These are phyloP conservation scores for Dinomys branickii DNA, from an alignment of 2,113 vertebrate species.

Conservation along the genomic window DNA sequence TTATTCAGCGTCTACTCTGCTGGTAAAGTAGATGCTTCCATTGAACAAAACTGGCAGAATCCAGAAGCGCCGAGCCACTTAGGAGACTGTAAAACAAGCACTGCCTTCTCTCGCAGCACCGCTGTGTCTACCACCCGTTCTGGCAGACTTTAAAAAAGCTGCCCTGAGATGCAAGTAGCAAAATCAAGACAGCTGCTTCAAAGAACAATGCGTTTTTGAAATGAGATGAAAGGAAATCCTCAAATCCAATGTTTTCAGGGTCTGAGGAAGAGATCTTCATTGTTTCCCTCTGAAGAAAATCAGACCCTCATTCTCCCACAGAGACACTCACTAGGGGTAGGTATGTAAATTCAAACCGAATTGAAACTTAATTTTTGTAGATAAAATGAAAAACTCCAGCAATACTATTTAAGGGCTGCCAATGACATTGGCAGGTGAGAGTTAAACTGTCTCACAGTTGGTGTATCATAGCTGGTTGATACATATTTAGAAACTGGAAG, in stretches of 20 bases:
- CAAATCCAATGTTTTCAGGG: neutral
- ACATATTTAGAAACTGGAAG: neutral
- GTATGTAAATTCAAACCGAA: rapidly evolving
- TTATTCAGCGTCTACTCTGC: neutral
- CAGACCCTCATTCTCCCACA: neutral
- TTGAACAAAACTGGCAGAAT: neutral
- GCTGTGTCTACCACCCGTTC: neutral
- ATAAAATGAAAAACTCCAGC: neutral
- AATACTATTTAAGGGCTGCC: neutral
- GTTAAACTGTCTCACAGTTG: neutral
- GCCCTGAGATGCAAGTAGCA: neutral
- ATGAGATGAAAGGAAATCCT: neutral
- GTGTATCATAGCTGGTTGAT: neutral
- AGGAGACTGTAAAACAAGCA: rapidly evolving
- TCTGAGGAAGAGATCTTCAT: neutral
- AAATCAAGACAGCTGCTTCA: neutral
- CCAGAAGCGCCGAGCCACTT: neutral
- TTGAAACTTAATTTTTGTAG: neutral
- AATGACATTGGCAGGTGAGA: neutral
- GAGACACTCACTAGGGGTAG: neutral
- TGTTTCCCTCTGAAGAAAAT: neutral
- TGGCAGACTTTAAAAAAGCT: neutral
- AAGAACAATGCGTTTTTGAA: neutral
- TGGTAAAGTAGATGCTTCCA: neutral
- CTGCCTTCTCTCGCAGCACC: neutral